Conservation (phyloP, 1,140 invertebrate species). For the Stegodyphus dumicola region DNA sequence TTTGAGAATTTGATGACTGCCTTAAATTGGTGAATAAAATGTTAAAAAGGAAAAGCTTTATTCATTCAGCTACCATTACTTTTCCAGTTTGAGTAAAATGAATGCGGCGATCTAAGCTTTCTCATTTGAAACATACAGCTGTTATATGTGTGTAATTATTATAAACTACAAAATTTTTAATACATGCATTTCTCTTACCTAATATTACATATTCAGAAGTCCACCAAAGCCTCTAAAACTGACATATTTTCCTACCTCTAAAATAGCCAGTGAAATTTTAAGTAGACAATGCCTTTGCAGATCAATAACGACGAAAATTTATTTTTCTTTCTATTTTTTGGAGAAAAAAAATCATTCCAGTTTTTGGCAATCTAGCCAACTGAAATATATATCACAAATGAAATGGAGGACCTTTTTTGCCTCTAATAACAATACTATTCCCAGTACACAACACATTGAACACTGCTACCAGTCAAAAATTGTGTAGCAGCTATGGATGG, state of each 20-base stretch:
- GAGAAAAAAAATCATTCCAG: slow-evolving; percentile 16
- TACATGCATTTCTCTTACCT: slow-evolving; percentile 41
- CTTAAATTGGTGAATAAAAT: background rate
- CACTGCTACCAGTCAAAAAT: slow-evolving; percentile 48
- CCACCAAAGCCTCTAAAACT: slow-evolving; percentile 18
- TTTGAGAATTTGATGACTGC: background rate
- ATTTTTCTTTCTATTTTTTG: slow-evolving; percentile 1
- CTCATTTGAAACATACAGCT: slow-evolving; percentile 33
- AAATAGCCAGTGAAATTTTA: slow-evolving; percentile 25
- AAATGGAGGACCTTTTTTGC: slow-evolving; percentile 43
- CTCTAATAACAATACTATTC: slow-evolving; percentile 40
- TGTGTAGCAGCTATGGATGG: slow-evolving; percentile 48
- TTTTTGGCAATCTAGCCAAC: slow-evolving; percentile 31
- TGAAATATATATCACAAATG: slow-evolving; percentile 44
- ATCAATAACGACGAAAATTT: slow-evolving; percentile 6
- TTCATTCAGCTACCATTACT: slow-evolving; percentile 44
- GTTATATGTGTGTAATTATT: slow-evolving; percentile 28
- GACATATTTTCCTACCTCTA: slow-evolving; percentile 4
- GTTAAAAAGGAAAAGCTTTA: background rate
- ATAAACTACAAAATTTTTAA: slow-evolving; percentile 30
- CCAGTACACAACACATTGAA: slow-evolving; percentile 28
- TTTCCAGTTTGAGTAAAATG: slow-evolving; percentile 26
- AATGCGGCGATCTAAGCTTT: slow-evolving; percentile 1
- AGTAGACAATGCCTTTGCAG: slow-evolving; percentile 5
- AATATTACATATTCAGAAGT: slow-evolving; percentile 39